Conservation (phyloP, 2,797 vertebrate species). For the Lophotriccus pileatus region DNA sequence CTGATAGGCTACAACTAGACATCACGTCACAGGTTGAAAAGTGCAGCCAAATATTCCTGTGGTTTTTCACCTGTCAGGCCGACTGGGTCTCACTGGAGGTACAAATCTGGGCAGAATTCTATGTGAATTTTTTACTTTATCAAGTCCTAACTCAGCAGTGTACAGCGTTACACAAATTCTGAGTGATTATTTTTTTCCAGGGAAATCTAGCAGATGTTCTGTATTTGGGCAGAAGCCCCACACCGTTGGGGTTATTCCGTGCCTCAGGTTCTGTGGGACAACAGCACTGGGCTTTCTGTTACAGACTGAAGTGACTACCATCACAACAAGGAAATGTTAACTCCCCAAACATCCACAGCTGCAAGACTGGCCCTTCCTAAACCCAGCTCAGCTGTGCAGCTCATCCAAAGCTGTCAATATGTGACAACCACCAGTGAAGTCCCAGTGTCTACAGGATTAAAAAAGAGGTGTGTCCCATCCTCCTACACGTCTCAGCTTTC, state of each 20-base stretch:
- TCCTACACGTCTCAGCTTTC: background rate
- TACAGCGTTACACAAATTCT: background rate
- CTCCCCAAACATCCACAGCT: background rate
- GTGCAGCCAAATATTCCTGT: constrained; percentile 19
- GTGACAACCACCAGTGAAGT: background rate
- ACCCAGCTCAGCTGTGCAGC: background rate
- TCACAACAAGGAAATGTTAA: background rate
- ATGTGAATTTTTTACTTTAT: background rate
- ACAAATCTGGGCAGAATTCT: background rate
- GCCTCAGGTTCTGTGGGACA: background rate
- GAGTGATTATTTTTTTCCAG: background rate
- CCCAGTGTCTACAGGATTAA: background rate
- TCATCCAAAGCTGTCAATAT: background rate
- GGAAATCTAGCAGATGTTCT: background rate
- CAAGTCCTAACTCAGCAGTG: background rate
- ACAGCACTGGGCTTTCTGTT: background rate
- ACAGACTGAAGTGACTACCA: background rate
- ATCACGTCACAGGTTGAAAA: constrained; percentile 14
- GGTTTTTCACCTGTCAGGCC: background rate
- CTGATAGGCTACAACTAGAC: background rate
- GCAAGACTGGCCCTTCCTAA: background rate
- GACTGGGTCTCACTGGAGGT: background rate
- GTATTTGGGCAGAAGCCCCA: background rate
- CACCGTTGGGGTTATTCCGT: background rate
- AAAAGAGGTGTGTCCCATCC: background rate